Percentiles rank a stretch among this genome's conserved stretches.
Conservation (phyloP, 2,797 vertebrate species). For the Psittacula echo region DNA sequence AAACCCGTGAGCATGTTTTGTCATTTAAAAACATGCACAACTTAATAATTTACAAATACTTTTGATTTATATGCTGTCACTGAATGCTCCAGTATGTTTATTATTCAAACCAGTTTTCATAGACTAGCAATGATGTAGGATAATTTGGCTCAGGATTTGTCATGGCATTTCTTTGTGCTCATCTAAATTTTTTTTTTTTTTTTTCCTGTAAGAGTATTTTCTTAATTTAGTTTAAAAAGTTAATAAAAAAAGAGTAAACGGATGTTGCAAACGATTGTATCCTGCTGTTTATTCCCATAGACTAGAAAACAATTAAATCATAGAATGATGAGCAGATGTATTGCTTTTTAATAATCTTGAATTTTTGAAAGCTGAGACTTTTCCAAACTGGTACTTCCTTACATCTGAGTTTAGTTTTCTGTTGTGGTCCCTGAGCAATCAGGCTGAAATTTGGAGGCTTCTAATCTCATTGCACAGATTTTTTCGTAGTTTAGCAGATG, state of each 20-base stretch:
- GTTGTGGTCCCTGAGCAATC: conserved; percentile 34
- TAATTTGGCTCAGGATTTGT: conserved; percentile 68
- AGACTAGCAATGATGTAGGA: conserved; percentile 13
- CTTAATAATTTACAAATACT: conserved; percentile 68
- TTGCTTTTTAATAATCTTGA: conserved; percentile 37
- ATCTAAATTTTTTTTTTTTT: not conserved
- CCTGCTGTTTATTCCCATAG: conserved; percentile 60
- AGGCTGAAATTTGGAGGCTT: conserved; percentile 49
- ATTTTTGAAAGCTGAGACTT: conserved; percentile 33
- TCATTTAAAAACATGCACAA: conserved; percentile 72
- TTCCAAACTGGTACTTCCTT: conserved; percentile 44
- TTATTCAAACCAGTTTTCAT: conserved; percentile 44
- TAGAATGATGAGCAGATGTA: conserved; percentile 42
- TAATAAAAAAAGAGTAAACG: not conserved
- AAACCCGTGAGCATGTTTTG: conserved; percentile 75
- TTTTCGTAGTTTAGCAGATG: conserved; percentile 60
- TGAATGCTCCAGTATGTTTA: conserved; percentile 54
- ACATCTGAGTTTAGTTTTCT: conserved; percentile 51
- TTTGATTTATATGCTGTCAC: conserved; percentile 61
- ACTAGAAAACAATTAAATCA: conserved; percentile 39
- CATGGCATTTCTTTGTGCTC: conserved; percentile 44
- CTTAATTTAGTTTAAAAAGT: conserved; percentile 40
- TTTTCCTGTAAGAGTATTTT: conserved; percentile 40
- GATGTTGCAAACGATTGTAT: conserved; percentile 42
- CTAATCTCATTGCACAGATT: conserved; percentile 44